Percentiles rank a stretch among this genome's conserved stretches.
These are phyloP conservation scores for Diorhabda sublineata DNA, from an alignment of 1,140 invertebrate species.

Conservation along the genomic window DNA sequence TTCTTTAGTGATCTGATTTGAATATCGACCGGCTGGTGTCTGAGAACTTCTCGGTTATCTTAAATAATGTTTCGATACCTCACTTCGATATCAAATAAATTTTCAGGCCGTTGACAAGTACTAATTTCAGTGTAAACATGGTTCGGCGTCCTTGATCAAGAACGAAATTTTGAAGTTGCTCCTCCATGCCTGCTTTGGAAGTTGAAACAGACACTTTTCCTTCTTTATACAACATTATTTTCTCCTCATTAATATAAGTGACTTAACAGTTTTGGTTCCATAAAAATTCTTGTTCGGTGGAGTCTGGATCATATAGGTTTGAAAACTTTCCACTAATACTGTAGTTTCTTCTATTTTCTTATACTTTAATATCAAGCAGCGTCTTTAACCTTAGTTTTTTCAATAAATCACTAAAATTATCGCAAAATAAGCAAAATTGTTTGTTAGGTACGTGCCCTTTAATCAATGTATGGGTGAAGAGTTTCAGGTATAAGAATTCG, in stretches of 20 bases:
- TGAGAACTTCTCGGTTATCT: conserved; percentile 19
- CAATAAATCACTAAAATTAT: not conserved
- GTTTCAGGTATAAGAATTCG: too few species aligned
- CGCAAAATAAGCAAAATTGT: conserved; percentile 3
- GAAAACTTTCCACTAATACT: conserved; percentile 15
- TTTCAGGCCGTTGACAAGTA: too few species aligned
- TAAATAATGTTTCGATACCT: conserved; percentile 9
- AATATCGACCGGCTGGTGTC: conserved; percentile 20
- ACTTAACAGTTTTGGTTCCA: too few species aligned
- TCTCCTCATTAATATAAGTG: too few species aligned
- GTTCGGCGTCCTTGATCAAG: conserved; percentile 8
- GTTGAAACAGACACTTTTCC: not conserved
- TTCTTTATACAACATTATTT: too few species aligned
- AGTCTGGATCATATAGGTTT: too few species aligned
- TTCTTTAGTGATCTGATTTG: conserved; percentile 20
- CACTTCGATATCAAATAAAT: not conserved
- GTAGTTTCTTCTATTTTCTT: not conserved
- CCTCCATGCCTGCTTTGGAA: conserved; percentile 4
- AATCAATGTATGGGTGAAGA: too few species aligned
- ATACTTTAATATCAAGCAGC: too few species aligned
- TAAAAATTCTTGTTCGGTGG: too few species aligned
- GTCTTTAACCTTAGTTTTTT: not conserved
- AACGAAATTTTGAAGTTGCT: not conserved
- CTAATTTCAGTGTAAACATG: not conserved
- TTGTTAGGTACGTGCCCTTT: not conserved